Base-by-base conservation (phyloP, 2,888 invertebrate species). In the Drosophila hawaiiensis region DNA sequence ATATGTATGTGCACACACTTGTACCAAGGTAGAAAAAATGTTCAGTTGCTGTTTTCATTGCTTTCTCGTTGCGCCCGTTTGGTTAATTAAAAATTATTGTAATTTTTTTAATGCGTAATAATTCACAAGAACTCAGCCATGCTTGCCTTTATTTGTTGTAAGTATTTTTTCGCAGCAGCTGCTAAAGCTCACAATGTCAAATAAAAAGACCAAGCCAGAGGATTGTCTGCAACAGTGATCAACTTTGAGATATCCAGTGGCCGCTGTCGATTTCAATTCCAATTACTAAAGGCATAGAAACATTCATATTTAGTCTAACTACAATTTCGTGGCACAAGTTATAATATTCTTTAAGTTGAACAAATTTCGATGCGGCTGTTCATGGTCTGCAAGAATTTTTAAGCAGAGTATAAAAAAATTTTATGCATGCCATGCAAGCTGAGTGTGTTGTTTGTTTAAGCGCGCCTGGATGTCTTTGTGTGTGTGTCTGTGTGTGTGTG, bases 11-110 rank as follows among this genome's bases (percentile, higher is more conserved):
- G 35, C 37, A 59, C 59, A 63, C 25, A 55, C 19, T 29, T 54
- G 37, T 43, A 29, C 12, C 43, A 49, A 64, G 50, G 65, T 61
- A 22, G 35, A 9, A 50, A 22, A 35, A 54, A 53, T 67, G 35
- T 72, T 3, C 69, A 60, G 50, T 49, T 58, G 22, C 25, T 14
- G 28, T 70, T 70, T 59, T 56, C 52, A 14, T 22, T 22, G 35
- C 63, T 66, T 43, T 64, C 69, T 37, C 66, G 58, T 35, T 35
- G 29, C 33, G 64, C 47, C 59, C 61, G 63, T 74, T 78, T 84
- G 84, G 82, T 89, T 85, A 85, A 85, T 87, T 87, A 88, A 87
- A 90, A 90, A 85, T 87, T 80, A 90, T 87, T 87, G 83, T 85
- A 88, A 81, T 83, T 82, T 89, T 79, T 77, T 80, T 76, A 80